These are phyloP conservation scores for Drosophila chauvacae DNA, from an alignment of 1,140 invertebrate species.

Conservation along the genomic window DNA sequence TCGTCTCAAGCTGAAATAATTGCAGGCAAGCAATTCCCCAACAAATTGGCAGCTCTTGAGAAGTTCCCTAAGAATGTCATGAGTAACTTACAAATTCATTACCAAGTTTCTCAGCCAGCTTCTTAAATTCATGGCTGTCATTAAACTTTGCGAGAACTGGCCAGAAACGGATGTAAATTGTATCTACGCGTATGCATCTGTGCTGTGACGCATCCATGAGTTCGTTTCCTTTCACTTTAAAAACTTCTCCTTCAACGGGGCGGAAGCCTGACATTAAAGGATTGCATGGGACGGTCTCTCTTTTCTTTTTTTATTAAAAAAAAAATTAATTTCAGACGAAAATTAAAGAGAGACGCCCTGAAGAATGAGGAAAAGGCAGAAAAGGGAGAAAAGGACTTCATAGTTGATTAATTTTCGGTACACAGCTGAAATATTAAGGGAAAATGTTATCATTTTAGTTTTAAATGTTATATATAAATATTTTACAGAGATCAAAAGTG, in stretches of 20 bases:
- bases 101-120: conserved; percentile 4
- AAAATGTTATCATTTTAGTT: fast-evolving
- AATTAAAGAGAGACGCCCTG: conserved; percentile 29
- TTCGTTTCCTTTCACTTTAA: conserved; percentile 47
- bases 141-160: conserved; percentile 22
- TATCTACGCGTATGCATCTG: conserved; percentile 27
- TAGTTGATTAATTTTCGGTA: conserved; percentile 59
- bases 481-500: too few relatives aligned
- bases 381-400: conserved; percentile 32
- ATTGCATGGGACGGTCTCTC: conserved; percentile 34
- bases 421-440: background rate
- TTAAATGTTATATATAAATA: background rate
- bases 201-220: conserved; percentile 28
- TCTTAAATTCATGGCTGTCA: conserved; percentile 17
- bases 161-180: conserved; percentile 31
- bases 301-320: conserved; percentile 20
- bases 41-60: conserved; percentile 1
- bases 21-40: background rate
- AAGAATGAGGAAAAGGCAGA: conserved; percentile 22
- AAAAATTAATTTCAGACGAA: conserved; percentile 15
- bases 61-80: conserved; percentile 19
- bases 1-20: conserved; percentile 18
- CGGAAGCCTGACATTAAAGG: conserved; percentile 60
- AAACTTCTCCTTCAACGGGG: conserved; percentile 38
- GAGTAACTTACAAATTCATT: conserved; percentile 20